A percentile compares a stretch with the other conserved stretches of the same genome.
Conservation (phyloP, 2,888 invertebrate genomes). For the Eurytoma adleriae region DNA sequence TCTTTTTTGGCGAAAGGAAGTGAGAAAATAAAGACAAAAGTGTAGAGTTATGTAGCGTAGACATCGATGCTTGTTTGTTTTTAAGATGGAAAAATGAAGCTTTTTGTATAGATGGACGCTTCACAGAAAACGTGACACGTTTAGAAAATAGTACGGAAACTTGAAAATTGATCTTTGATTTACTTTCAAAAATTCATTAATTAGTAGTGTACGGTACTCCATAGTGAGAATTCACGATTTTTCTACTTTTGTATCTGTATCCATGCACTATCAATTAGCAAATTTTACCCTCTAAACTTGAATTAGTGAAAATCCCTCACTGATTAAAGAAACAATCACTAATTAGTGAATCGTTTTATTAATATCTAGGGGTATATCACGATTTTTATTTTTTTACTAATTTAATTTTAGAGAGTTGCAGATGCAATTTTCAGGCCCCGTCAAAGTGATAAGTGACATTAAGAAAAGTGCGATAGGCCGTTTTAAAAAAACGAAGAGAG, state of each 20-base stretch:
- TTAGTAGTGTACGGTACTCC: too few species aligned
- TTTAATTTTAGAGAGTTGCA: neutral
- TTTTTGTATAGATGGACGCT: constrained; percentile 9
- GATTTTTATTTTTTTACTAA: too few species aligned
- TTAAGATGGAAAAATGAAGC: constrained; percentile 22
- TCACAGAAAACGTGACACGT: constrained; percentile 30
- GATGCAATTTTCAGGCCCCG: constrained; percentile 45
- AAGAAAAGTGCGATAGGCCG: constrained; percentile 25
- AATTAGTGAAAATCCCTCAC: too few species aligned
- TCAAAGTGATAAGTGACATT: constrained; percentile 28
- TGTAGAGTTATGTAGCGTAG: constrained; percentile 22
- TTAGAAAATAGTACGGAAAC: constrained; percentile 18
- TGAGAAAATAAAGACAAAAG: constrained; percentile 5
- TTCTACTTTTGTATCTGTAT: neutral
- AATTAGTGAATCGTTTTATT: too few species aligned
- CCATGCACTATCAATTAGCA: too few species aligned
- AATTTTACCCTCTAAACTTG: too few species aligned
- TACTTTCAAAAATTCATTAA: neutral
- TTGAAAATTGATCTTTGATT: constrained; percentile 36
- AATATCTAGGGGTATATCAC: too few species aligned
- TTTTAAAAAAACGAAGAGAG: constrained; percentile 32
- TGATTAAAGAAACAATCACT: too few species aligned
- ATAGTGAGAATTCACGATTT: neutral
- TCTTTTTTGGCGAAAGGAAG: neutral
- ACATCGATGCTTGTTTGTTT: constrained; percentile 19